phyloP scores from a whole-genome alignment of 2,888 invertebrate genomes.

The Lepidochitona cinerea region DNA sequence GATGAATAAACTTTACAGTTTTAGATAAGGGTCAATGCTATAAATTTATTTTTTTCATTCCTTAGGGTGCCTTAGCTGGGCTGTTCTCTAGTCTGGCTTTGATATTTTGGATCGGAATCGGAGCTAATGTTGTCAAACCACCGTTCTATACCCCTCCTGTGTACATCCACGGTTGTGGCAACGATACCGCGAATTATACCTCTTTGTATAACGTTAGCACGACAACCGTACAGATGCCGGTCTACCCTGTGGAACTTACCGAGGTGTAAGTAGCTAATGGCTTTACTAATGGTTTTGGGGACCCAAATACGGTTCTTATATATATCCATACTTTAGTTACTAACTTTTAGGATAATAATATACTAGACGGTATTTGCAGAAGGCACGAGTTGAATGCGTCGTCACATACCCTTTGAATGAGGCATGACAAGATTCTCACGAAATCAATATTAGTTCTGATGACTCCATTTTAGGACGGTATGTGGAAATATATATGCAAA shows the following conservation, averaged over 20 bases:
- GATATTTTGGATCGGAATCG: conserved; percentile 56
- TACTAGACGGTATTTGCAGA: too few relatives aligned
- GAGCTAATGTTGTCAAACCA: conserved; percentile 39
- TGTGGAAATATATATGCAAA: too few relatives aligned
- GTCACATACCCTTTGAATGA: too few relatives aligned
- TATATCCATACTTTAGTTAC: too few relatives aligned
- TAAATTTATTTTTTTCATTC: not conserved
- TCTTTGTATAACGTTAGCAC: not conserved
- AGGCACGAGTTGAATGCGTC: too few relatives aligned
- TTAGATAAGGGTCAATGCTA: too few relatives aligned
- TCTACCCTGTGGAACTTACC: not conserved
- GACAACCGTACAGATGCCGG: not conserved
- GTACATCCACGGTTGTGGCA: not conserved
- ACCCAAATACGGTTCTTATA: too few relatives aligned
- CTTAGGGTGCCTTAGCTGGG: conserved; percentile 46
- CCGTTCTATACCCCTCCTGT: not conserved
- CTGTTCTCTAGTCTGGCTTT: conserved; percentile 41
- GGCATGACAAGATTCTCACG: too few relatives aligned
- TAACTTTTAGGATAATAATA: too few relatives aligned
- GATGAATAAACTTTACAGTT: too few relatives aligned
- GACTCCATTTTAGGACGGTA: too few relatives aligned
- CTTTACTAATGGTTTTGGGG: not conserved
- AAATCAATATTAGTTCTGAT: too few relatives aligned
- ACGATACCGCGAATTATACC: not conserved
- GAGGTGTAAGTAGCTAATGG: not conserved